These are phyloP conservation scores for Malurus splendens DNA, from an alignment of 2,797 vertebrate species.

Conservation along the genomic window DNA sequence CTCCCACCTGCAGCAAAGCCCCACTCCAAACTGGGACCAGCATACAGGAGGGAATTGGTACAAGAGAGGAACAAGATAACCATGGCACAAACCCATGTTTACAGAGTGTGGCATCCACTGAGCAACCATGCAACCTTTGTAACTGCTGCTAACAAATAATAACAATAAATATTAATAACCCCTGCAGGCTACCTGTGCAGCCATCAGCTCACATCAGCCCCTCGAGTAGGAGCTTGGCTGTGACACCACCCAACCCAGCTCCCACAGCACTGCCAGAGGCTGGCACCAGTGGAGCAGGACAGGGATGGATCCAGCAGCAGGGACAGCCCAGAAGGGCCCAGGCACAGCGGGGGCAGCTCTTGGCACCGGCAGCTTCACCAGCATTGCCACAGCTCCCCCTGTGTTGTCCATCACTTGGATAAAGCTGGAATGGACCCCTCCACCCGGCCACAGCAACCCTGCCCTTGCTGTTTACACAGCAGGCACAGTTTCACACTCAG, in stretches of 20 bases:
- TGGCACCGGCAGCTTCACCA: rapidly evolving
- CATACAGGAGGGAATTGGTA: neutral
- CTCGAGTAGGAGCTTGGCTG: neutral
- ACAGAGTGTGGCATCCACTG: neutral
- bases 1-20: neutral
- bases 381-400: neutral
- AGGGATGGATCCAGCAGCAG: neutral
- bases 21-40: rapidly evolving
- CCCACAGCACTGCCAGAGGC: neutral
- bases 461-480: neutral
- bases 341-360: rapidly evolving
- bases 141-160: neutral
- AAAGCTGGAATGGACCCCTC: rapidly evolving
- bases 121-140: neutral
- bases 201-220: neutral
- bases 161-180: neutral
- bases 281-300: rapidly evolving
- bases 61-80: neutral
- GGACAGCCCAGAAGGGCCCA: rapidly evolving
- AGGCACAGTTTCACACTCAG: neutral
- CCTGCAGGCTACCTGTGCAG: neutral
- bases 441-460: neutral
- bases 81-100: rapidly evolving
- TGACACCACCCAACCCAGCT: neutral
- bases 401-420: neutral